phyloP scores from a whole-genome alignment of 2,888 invertebrate genomes.

The Panzeria rudis region DNA sequence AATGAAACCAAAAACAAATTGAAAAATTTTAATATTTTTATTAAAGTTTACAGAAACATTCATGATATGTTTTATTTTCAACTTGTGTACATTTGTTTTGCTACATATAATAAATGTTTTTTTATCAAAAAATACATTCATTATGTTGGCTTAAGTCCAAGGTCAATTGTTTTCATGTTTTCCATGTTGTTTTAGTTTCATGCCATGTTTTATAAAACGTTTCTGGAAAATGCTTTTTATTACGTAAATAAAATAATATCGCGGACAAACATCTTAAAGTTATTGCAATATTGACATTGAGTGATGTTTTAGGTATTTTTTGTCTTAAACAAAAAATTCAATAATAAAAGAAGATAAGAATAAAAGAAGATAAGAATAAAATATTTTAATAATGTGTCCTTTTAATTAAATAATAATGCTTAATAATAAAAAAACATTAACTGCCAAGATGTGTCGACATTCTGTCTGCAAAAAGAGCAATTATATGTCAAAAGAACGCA shows the following conservation, averaged over 20 bases:
- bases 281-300: slow-evolving; percentile 57
- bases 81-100: slow-evolving; percentile 11
- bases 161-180: slow-evolving; percentile 53
- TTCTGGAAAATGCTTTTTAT: neutral
- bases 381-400: neutral
- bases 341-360: neutral
- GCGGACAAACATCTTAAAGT: slow-evolving; percentile 51
- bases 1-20: slow-evolving; percentile 2
- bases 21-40: slow-evolving; percentile 1
- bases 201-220: slow-evolving; percentile 7
- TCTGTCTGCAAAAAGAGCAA: neutral
- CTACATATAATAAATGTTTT: too few species aligned
- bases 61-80: neutral
- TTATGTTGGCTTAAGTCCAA: slow-evolving; percentile 63
- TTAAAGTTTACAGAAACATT: neutral
- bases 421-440: neutral
- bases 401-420: neutral
- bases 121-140: slow-evolving; percentile 40
- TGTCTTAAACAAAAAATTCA: neutral
- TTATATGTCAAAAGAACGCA: neutral
- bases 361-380: too few species aligned
- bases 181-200: slow-evolving; percentile 49
- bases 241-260: slow-evolving; percentile 8
- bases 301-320: slow-evolving; percentile 40
- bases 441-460: neutral